Evolutionary conservation across 2,113 vertebrate species (phyloP).

Genomic region (Turnix velox): DNA sequence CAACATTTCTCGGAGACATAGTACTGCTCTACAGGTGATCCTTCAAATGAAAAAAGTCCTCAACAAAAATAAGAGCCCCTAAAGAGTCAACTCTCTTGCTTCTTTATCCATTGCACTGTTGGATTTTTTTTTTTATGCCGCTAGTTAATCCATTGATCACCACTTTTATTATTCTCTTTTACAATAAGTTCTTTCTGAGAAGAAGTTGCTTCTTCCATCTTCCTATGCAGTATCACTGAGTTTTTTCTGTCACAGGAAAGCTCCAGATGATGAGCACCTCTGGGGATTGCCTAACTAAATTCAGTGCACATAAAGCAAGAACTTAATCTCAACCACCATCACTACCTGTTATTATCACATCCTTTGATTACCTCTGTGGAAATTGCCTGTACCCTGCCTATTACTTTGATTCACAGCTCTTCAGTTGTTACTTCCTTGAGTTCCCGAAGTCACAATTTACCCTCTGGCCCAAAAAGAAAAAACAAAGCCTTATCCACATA

Average conservation of each 20-base stretch:
- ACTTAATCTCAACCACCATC: not conserved
- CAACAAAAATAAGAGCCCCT: too few species aligned
- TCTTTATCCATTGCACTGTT: too few species aligned
- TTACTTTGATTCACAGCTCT: not conserved
- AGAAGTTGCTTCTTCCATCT: too few species aligned
- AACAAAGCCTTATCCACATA: not conserved
- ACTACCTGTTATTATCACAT: not conserved
- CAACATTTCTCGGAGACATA: not conserved
- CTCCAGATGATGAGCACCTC: too few species aligned
- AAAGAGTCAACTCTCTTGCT: too few species aligned
- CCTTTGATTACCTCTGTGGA: not conserved
- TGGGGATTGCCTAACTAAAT: too few species aligned
- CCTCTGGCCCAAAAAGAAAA: not conserved
- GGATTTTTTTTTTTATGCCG: too few species aligned
- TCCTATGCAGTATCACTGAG: not conserved
- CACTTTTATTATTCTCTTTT: not conserved
- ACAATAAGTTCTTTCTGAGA: not conserved
- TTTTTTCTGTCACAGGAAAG: too few species aligned
- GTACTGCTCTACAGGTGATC: too few species aligned
- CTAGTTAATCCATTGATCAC: too few species aligned
- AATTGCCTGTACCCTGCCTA: not conserved
- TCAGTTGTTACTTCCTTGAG: not conserved
- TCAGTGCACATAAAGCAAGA: not conserved
- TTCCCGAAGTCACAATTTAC: not conserved
- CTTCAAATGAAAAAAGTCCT: too few species aligned